Conservation (phyloP, 2,888 invertebrate species). For the Sphaeridia pumilis region DNA sequence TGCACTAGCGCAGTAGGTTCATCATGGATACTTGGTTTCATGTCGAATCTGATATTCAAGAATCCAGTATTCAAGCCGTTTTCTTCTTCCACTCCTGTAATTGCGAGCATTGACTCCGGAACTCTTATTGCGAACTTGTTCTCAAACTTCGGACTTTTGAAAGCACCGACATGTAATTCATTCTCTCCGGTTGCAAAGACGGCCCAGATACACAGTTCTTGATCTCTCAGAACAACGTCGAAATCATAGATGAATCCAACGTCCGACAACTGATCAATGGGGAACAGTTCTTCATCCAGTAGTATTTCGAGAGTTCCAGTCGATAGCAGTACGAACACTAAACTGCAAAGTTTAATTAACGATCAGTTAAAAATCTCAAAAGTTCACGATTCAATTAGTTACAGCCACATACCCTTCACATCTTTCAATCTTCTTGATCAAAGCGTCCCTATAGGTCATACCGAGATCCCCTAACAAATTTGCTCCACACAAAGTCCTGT, state of each 20-base stretch:
- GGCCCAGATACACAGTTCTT: slow-evolving; percentile 25
- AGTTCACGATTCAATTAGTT: not conserved
- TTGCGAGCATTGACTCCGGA: not conserved
- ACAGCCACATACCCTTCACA: slow-evolving; percentile 23
- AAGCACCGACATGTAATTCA: slow-evolving; percentile 25
- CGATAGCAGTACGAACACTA: slow-evolving; percentile 23
- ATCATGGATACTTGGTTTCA: slow-evolving; percentile 18
- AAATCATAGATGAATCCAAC: slow-evolving; percentile 23
- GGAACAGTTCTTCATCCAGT: slow-evolving; percentile 9
- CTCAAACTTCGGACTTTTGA: slow-evolving; percentile 17
- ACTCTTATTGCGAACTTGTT: slow-evolving; percentile 25
- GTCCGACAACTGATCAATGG: not conserved
- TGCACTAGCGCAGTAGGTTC: slow-evolving; percentile 27
- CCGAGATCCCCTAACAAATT: slow-evolving; percentile 7
- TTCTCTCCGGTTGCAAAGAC: slow-evolving; percentile 12
- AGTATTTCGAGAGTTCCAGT: slow-evolving; percentile 25
- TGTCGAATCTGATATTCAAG: not conserved
- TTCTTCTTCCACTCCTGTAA: not conserved
- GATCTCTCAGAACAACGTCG: slow-evolving; percentile 15
- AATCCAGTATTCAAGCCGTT: not conserved
- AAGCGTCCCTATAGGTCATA: not conserved
- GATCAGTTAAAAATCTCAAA: not conserved
- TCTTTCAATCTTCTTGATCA: slow-evolving; percentile 14
- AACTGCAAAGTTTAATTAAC: slow-evolving; percentile 13
- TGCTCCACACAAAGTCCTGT: not conserved